Evolutionary conservation across 2,113 vertebrate genomes (phyloP).

Genomic region (Muscicapa adusta): DNA sequence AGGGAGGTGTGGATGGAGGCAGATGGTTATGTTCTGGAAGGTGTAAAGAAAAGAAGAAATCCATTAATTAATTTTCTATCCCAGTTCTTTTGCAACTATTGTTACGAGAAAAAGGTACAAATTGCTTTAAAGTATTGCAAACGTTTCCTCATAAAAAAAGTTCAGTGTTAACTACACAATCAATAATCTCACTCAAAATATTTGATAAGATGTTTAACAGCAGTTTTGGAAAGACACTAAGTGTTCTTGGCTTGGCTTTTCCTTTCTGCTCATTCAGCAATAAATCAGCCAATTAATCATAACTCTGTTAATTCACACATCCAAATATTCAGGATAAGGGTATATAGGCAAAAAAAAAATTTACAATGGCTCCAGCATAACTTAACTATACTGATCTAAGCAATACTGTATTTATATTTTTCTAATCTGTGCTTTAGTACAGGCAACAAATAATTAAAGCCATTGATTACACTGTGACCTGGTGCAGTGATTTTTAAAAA

Average conservation of each 20-base stretch:
- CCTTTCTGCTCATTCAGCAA: background rate
- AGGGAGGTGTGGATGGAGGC: background rate
- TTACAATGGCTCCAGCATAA: background rate
- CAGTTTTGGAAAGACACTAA: background rate
- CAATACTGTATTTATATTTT: background rate
- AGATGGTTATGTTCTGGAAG: background rate
- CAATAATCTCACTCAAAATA: background rate
- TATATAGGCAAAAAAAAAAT: background rate
- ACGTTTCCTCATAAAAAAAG: background rate
- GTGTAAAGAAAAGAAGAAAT: background rate
- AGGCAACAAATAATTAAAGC: background rate
- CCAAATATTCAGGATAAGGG: background rate
- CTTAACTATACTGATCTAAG: background rate
- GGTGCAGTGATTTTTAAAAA: background rate
- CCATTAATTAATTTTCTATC: background rate
- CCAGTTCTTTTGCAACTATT: background rate
- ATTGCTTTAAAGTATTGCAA: background rate
- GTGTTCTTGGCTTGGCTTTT: background rate
- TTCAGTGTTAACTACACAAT: background rate
- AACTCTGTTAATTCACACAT: background rate
- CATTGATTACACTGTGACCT: background rate
- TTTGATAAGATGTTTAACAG: background rate
- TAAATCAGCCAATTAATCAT: background rate
- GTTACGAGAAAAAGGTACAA: background rate
- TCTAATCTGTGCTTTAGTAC: background rate